Conservation (phyloP, 2,797 vertebrate genomes). For the Tenualosa ilisha region DNA sequence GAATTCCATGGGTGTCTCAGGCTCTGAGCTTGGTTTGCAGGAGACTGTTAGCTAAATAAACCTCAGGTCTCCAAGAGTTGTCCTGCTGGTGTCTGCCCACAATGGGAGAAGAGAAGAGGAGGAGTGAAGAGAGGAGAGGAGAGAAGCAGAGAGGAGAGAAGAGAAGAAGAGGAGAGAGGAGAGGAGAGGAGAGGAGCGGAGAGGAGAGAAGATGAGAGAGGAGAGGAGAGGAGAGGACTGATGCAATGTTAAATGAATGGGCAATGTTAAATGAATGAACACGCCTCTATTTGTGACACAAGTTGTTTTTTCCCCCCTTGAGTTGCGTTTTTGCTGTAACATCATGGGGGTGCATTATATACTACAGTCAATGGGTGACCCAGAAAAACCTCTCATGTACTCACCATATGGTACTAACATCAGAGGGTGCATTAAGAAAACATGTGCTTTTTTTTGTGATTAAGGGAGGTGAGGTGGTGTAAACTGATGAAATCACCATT, state of each 20-base stretch:
- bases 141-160: background rate
- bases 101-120: background rate
- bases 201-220: too few species aligned
- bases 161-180: too few species aligned
- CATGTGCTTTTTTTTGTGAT: conserved; percentile 1
- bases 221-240: background rate
- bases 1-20: conserved; percentile 61
- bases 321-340: background rate
- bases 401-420: background rate
- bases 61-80: conserved; percentile 62
- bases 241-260: background rate
- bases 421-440: conserved; percentile 2
- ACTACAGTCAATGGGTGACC: conserved; percentile 3
- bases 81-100: conserved; percentile 56
- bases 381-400: conserved; percentile 4
- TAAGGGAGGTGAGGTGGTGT: background rate
- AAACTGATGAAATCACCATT: background rate
- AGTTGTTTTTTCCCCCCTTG: background rate
- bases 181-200: background rate
- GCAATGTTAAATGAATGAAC: background rate
- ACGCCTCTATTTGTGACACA: background rate
- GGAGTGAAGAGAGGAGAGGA: background rate
- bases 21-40: conserved; percentile 57
- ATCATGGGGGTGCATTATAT: background rate
- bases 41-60: conserved; percentile 74